These are phyloP conservation scores for Porites divaricata DNA, from an alignment of 92 coral and sea anemone species.

Conservation along the genomic window DNA sequence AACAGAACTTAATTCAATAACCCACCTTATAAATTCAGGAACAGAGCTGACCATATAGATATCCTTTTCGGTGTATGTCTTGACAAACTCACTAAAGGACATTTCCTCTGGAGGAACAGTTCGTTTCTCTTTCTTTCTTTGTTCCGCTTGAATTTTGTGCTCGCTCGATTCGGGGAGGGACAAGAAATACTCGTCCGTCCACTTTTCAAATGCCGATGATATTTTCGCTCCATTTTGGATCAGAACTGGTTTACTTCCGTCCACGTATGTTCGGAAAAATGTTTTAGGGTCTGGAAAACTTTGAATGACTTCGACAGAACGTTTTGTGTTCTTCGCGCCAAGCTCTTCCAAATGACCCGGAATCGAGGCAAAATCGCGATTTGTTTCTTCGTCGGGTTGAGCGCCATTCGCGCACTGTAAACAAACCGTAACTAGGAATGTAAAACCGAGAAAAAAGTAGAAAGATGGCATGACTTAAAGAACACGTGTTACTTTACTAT, in stretches of 20 bases:
- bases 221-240: constrained; percentile 89
- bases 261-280: constrained; percentile 80
- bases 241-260: constrained; percentile 71
- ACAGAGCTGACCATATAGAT: constrained; percentile 82
- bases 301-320: constrained; percentile 59
- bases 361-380: constrained; percentile 13
- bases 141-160: constrained; percentile 68
- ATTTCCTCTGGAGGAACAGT: constrained; percentile 66
- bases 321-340: constrained; percentile 73
- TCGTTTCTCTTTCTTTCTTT: constrained; percentile 93
- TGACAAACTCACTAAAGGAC: constrained; percentile 79
- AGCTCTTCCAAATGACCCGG: constrained; percentile 94
- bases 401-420: not conserved
- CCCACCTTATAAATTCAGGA: constrained; percentile 33
- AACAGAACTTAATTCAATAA: not conserved
- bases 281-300: constrained; percentile 79
- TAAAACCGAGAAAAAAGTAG: not conserved
- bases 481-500: not conserved
- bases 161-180: constrained; percentile 74
- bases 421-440: not conserved
- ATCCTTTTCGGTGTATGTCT: constrained; percentile 75
- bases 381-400: not conserved
- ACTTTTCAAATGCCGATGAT: constrained; percentile 83
- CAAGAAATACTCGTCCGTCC: constrained; percentile 92
- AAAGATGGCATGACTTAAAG: not conserved